Evolutionary conservation across 2,888 invertebrate species (phyloP).

Genomic region (Platypus cylindrus): DNA sequence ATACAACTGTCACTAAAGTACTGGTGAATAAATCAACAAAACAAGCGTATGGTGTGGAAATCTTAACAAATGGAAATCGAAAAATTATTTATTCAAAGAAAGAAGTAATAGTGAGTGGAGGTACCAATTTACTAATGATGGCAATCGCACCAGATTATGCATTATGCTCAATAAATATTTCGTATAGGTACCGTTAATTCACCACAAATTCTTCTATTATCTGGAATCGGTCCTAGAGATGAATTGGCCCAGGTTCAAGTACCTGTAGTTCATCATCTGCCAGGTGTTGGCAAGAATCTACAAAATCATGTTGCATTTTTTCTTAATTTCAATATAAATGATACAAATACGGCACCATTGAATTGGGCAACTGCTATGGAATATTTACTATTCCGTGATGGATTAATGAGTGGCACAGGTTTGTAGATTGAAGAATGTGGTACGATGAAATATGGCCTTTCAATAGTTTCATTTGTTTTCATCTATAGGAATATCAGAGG

Average conservation of each 20-base stretch:
- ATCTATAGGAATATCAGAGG: constrained; percentile 59
- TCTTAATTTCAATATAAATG: constrained; percentile 66
- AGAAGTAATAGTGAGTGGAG: constrained; percentile 52
- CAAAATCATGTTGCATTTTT: constrained; percentile 78
- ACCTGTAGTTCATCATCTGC: constrained; percentile 56
- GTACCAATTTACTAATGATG: too few relatives aligned
- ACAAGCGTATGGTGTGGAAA: constrained; percentile 66
- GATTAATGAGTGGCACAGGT: constrained; percentile 82
- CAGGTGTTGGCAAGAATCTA: constrained; percentile 73
- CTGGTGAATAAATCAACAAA: constrained; percentile 62
- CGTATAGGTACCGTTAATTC: constrained; percentile 70
- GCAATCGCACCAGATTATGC: background rate
- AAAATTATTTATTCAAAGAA: constrained; percentile 51
- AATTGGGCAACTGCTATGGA: constrained; percentile 91
- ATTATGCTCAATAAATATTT: constrained; percentile 1
- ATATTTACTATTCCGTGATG: constrained; percentile 75
- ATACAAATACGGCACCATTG: constrained; percentile 72
- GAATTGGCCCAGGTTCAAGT: constrained; percentile 52
- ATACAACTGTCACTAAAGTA: constrained; percentile 65
- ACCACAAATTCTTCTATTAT: constrained; percentile 82
- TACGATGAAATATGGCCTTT: background rate
- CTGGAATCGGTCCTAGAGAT: constrained; percentile 72
- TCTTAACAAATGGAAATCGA: constrained; percentile 43
- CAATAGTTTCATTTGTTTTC: background rate
- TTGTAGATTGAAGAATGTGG: constrained; percentile 14